These are phyloP conservation scores for Equus przewalskii DNA, from an alignment of 2,113 vertebrate genomes.

Conservation along the genomic window DNA sequence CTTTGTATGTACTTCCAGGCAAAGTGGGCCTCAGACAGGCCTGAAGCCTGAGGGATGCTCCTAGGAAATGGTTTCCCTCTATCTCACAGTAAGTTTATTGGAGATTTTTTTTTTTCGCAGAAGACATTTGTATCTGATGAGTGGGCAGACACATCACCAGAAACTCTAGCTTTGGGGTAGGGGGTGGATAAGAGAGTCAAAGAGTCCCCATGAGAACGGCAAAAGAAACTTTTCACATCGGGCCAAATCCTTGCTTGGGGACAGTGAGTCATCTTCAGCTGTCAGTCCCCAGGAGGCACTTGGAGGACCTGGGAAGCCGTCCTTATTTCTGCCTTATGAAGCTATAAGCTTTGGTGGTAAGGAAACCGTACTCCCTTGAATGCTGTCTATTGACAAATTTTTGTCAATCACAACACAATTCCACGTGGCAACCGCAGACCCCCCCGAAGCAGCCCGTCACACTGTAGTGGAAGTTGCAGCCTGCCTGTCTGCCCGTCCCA, in stretches of 20 bases:
- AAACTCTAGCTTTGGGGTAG: not conserved
- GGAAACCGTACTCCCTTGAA: not conserved
- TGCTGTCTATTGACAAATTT: not conserved
- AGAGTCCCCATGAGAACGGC: not conserved
- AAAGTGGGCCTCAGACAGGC: not conserved
- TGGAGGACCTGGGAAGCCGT: not conserved
- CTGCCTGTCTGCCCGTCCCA: not conserved
- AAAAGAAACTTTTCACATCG: not conserved
- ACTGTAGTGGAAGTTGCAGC: not conserved
- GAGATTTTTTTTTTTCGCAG: not conserved
- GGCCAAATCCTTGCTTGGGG: not conserved
- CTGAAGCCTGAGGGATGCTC: not conserved
- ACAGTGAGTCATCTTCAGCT: not conserved
- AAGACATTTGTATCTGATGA: not conserved
- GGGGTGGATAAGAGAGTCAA: not conserved
- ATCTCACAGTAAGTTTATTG: not conserved
- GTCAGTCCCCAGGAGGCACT: accelerated
- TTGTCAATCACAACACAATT: not conserved
- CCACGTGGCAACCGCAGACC: not conserved
- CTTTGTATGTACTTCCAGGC: not conserved
- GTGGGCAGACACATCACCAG: not conserved
- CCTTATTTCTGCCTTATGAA: not conserved
- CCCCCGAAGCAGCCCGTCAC: not conserved
- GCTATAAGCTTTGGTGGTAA: not conserved
- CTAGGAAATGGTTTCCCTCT: not conserved